Base-by-base conservation (phyloP, 2,797 vertebrate species). In the Thripadectes ignobilis region DNA sequence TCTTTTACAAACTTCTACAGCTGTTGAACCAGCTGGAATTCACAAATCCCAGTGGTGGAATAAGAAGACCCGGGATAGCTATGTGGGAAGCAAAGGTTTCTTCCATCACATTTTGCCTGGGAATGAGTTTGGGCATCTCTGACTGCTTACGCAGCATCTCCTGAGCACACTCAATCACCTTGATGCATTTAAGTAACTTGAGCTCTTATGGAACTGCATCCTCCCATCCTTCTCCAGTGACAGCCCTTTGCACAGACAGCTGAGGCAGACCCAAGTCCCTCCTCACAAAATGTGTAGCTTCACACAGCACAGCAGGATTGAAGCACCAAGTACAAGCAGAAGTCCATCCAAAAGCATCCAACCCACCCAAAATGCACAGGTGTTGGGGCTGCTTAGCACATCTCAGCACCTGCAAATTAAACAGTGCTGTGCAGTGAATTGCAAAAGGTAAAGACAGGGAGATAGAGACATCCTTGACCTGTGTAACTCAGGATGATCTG, bases 21-120 rank as follows among this genome's bases (percentile, higher is more conserved):
- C 85, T 95, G 89, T 65, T 94, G 30, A 43, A 63, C 48, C 76
- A 88, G 62, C 62, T 93, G 80, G 69, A 94, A 78, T 59, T 84
- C 77, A 76, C 51, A 68, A 23, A 55, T 85, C 55, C 62, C 71
- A 34, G 24, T 7, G 27, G 48, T 2, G 1, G 24, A 34, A 46
- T 66, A 9, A 76, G 46, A 72, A 10, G 3, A 22, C 10, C 5
- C 10, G 8, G 48, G 34, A 46, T 32, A 59, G 26, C 36, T 72
- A 58, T 69, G 10, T 66, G 36, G 43, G 63, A 88, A 88, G 32
- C 13, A 81, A 88, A 78, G 27, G 30, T 57, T 94, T 84, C 46
- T 76, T 66, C 17, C 21, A 32, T 12, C 22, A 29, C 0, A 0
- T 67, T 85, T 67, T 72, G 18, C 61, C 65, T 39, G 17, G 41